Conservation (phyloP, 2,797 vertebrate genomes). For the Ataeniobius toweri region DNA sequence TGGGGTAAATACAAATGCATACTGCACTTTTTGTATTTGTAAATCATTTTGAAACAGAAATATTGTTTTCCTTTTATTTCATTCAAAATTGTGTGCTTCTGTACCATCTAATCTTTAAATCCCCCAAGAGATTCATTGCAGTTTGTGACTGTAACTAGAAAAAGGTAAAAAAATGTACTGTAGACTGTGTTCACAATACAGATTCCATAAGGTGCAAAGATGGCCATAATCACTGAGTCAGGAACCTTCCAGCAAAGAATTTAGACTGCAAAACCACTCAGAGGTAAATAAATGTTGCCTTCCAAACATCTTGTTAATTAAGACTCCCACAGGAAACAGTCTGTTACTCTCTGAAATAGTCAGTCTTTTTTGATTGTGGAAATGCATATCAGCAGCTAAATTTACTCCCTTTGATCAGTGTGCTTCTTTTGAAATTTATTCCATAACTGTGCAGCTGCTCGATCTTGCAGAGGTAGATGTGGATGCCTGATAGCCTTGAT, state of each 20-base stretch:
- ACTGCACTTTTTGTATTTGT: not conserved
- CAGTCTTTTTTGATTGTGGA: not conserved
- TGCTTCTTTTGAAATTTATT: slow-evolving; percentile 4
- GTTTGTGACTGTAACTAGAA: not conserved
- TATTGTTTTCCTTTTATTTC: not conserved
- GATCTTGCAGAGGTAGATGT: not conserved
- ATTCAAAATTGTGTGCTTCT: not conserved
- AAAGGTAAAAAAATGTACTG: not conserved
- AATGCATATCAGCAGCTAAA: slow-evolving; percentile 1
- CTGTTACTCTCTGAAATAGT: not conserved
- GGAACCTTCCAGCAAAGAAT: not conserved
- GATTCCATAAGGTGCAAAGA: not conserved
- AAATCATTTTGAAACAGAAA: not conserved
- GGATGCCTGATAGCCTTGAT: not conserved
- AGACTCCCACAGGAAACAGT: not conserved
- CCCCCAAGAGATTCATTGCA: not conserved
- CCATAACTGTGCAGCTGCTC: not conserved
- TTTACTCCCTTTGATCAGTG: slow-evolving; percentile 3
- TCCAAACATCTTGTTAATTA: not conserved
- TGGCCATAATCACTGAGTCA: not conserved
- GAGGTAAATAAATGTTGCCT: not conserved
- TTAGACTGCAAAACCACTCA: not conserved
- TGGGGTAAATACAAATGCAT: not conserved
- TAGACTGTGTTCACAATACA: no score
- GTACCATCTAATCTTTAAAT: no score